Evolutionary conservation across 2,113 vertebrate species (phyloP), one percentile per base, ranked within the genome.

Genomic region (Etia nguti): DNA sequence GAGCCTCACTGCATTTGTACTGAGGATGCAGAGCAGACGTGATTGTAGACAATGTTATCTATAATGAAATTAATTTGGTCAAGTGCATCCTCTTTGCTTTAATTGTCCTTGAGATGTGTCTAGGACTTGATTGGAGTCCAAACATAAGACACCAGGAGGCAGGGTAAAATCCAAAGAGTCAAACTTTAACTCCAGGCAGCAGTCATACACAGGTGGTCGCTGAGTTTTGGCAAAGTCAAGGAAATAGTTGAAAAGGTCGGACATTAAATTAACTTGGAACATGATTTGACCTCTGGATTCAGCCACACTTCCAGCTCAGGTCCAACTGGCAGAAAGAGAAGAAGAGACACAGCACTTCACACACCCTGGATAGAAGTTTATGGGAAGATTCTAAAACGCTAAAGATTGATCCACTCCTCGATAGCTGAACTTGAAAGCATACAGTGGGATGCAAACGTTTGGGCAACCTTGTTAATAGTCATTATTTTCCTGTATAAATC

Each of bases 201-300:
- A 31, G 46, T 77, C 10, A 2, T 34, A 13, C 10, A 52, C 10
- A 0, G 10, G 24, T 50, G 70, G 70, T 24, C 0, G 15, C 3
- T 46, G 8, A 48, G 41, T 31, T 31, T 50, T 77, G 10, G 46
- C 46, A 77, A 77, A 34, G 73, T 13, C 6, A 20, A 52, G 4
- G 24, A 77, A 31, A 77, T 50, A 20, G 46, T 52, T 2, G 46
- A 50, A 20, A 77, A 77, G 26, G 4, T n/a, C 0, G 3, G 18
- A 50, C 10, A 52, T 50, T 31, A 52, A 20, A 77, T 50, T 31
- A 75, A 50, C 24, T 0, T 0, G 2, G 1, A 75, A 50, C 0
- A 20, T 29, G 16, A 29, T 46, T 68, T 20, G 43, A 20, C 0
- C 43, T 48, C 43, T 75, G 24, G 43, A 50, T 75, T 15, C 43